Percentiles rank a stretch among this genome's conserved stretches.
phyloP scores from a whole-genome alignment of 92 coral and sea anemone species.

The Porites evermanni region DNA sequence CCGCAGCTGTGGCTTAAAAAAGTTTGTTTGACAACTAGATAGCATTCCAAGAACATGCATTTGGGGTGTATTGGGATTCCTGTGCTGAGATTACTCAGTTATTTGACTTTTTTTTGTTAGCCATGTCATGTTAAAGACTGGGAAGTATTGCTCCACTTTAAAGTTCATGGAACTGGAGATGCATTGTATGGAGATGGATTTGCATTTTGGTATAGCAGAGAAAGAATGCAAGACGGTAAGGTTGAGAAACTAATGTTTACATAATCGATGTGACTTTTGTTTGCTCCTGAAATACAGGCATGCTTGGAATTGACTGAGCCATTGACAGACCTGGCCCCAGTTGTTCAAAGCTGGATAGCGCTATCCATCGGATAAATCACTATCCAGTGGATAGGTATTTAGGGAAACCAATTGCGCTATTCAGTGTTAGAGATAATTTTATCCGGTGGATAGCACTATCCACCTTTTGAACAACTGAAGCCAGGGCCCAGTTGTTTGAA shows the following conservation, averaged over 20 bases:
- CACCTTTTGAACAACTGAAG: too few species aligned
- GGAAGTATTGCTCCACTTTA: slow-evolving; percentile 92
- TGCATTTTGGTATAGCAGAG: slow-evolving; percentile 94
- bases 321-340: too few species aligned
- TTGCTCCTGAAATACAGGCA: neutral
- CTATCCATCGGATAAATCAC: too few species aligned
- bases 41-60: neutral
- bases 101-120: slow-evolving; percentile 35
- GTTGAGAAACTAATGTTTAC: neutral
- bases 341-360: too few species aligned
- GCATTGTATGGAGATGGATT: slow-evolving; percentile 95
- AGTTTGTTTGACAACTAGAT: neutral
- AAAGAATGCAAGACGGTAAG: slow-evolving; percentile 80
- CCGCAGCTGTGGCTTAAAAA: neutral
- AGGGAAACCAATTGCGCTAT: too few species aligned
- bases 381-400: too few species aligned
- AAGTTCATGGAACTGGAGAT: slow-evolving; percentile 87
- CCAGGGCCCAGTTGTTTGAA: too few species aligned
- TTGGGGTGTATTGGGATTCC: neutral
- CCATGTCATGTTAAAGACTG: slow-evolving; percentile 87
- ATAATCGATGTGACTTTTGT: neutral
- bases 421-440: too few species aligned
- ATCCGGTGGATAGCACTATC: too few species aligned
- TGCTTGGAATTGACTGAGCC: too few species aligned
- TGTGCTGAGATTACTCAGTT: neutral